These are phyloP conservation scores for Loriculus beryllinus DNA, from an alignment of 2,797 vertebrate genomes.

Conservation along the genomic window DNA sequence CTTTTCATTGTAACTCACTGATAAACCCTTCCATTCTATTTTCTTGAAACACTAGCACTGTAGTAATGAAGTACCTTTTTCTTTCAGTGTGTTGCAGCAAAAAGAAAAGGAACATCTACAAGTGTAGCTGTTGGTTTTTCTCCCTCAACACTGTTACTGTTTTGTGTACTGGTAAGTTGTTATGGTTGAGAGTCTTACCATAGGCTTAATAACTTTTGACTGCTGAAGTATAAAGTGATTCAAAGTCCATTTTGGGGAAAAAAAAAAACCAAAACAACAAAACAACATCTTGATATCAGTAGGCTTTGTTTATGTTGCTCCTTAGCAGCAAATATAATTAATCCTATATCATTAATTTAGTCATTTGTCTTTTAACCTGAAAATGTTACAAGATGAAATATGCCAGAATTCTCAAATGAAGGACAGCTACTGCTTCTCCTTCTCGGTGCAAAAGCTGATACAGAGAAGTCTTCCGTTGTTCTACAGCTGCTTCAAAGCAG, in stretches of 20 bases:
- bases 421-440: not conserved
- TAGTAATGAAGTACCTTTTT: slow-evolving; percentile 18
- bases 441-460: not conserved
- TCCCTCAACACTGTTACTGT: slow-evolving; percentile 78
- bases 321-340: not conserved
- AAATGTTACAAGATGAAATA: not conserved
- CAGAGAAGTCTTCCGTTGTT: not conserved
- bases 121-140: slow-evolving; percentile 76
- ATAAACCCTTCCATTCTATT: not conserved
- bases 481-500: not conserved
- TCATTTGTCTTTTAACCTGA: not conserved
- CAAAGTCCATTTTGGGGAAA: not conserved
- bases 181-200: not conserved
- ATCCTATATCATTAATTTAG: not conserved
- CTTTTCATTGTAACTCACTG: not conserved
- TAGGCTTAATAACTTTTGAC: not conserved
- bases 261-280: not conserved
- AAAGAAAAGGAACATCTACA: slow-evolving; percentile 78
- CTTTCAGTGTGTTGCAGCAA: slow-evolving; percentile 78
- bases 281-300: not conserved
- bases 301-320: not conserved
- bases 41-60: not conserved
- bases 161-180: slow-evolving; percentile 75
- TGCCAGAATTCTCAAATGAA: not conserved
- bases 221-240: not conserved